These are phyloP conservation scores for Catharus ustulatus DNA, from an alignment of 2,797 vertebrate species.

Conservation along the genomic window DNA sequence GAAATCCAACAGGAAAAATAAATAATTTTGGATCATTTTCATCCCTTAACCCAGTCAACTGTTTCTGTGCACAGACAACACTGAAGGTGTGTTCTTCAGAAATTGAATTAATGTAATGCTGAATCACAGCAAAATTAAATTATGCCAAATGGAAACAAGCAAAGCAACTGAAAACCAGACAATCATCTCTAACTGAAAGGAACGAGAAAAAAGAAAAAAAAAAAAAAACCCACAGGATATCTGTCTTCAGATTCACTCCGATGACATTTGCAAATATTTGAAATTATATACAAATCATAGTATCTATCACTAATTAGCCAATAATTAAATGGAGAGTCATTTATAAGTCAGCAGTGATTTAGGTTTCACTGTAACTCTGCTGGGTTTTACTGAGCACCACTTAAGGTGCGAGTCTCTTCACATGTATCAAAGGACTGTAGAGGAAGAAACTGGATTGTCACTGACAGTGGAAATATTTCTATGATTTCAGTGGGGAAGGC, in stretches of 20 bases:
- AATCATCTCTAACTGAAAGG: background rate
- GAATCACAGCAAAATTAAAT: background rate
- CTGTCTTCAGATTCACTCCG: rapidly evolving
- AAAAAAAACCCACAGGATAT: rapidly evolving
- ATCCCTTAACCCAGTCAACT: background rate
- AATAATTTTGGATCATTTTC: background rate
- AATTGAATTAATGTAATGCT: background rate
- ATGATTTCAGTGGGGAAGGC: background rate
- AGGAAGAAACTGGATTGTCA: background rate
- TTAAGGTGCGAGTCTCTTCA: background rate
- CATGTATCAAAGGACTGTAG: background rate
- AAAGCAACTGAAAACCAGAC: background rate
- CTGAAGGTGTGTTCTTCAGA: background rate
- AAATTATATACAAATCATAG: background rate
- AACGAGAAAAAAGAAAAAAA: background rate
- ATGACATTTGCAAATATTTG: background rate
- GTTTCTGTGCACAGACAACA: background rate
- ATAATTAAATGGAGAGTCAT: background rate
- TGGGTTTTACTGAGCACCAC: background rate
- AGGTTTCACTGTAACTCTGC: background rate
- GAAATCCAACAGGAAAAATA: background rate
- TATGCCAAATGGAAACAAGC: background rate
- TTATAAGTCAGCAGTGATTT: background rate
- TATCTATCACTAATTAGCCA: background rate
- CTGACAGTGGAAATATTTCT: background rate